Evolutionary conservation across 2,888 invertebrate species (phyloP), one percentile per base, ranked within the genome.

Genomic region (Coremacera marginata): DNA sequence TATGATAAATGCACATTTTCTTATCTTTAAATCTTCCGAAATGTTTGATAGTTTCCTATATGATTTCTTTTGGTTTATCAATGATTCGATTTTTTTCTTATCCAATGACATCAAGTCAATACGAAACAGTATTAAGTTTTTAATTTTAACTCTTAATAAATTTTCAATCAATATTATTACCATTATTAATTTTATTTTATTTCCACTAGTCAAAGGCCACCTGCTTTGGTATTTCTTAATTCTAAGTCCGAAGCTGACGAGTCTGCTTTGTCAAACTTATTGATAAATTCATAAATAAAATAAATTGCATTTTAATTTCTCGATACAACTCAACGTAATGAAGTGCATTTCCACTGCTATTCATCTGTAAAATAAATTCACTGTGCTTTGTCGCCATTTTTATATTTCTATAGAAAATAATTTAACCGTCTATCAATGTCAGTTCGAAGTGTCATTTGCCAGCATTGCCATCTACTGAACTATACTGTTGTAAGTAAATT

Each of bases 391-490:
- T 19, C 55, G 55, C 55, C 55, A 55, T 55, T 55, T 55, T 55
- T 22, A 22, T 22, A 14, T 60, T 60, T 60, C 57, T 1, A 22
- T 60, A 14, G 37, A 37, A 67, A 37, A 37, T 67, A 67, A 67
- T 67, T 67, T 67, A 67, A 31, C 37, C 37, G 67, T 67, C 67
- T 67, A 37, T 67, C 67, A 67, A 67, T 67, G 67, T 37, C 67
- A 67, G 37, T 22, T 5, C 44, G 19, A 67, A 3, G 44, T 67
- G 67, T 67, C 67, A 67, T 37, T 67, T 67, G 67, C 67, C 67
- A 37, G 67, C 37, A 34, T 37, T 65, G 65, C 65, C 65, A 65
- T 34, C 65, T 65, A 37, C 37, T 67, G 22, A 67, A 67, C 67
- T 37, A 44, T 67, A 60, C 27, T 25, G 27, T 31, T n/a, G 37